Base-by-base conservation (phyloP, 2,113 vertebrate species). In the Phasianus colchicus region DNA sequence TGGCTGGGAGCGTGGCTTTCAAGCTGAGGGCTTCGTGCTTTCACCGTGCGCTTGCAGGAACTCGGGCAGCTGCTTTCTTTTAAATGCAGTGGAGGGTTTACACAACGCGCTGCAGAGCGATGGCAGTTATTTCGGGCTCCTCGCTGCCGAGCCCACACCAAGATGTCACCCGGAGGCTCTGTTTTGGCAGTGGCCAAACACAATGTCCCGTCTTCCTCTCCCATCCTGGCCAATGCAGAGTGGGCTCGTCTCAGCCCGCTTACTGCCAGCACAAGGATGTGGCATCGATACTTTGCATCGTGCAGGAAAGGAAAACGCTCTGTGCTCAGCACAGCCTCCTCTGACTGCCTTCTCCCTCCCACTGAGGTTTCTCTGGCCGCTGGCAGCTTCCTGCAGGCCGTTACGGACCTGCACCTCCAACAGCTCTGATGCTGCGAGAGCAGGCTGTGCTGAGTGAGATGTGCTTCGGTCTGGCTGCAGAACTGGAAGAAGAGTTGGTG, bases 1-100 rank as follows among this genome's bases (percentile, higher is more conserved):
- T 78, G 92, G 90, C 86, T 90, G 73, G 7, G 47, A 80, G 90
- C 0, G 8, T 58, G 69, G 63, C 95, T 96, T 92, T 92, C 71
- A 81, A 83, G 90, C 40, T 10, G 20, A 79, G 67, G 75, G 91
- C 80, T 75, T 75, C 65, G 14, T 40, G 81, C 89, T 86, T 76
- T 85, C 10, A 19, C 81, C 5, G 20, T 47, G 34, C 6, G 10
- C 74, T 81, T 20, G 72, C 92, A 88, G 76, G 90, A 92, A 80
- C 77, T 78, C 0, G 4, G 42, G 45, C 9, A 8, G 40, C 64
- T 71, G 83, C 66, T 83, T 92, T 81, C 91, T 95, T 90, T 93
- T 81, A 77, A 77, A 74, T 81, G 27, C 16, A 74, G 60, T 10
- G 1, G 16, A 96, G 86, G 83, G 60, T 74, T 86, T 74, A 63